Conservation (phyloP, 2,797 vertebrate species). For the Eulemur coronatus region DNA sequence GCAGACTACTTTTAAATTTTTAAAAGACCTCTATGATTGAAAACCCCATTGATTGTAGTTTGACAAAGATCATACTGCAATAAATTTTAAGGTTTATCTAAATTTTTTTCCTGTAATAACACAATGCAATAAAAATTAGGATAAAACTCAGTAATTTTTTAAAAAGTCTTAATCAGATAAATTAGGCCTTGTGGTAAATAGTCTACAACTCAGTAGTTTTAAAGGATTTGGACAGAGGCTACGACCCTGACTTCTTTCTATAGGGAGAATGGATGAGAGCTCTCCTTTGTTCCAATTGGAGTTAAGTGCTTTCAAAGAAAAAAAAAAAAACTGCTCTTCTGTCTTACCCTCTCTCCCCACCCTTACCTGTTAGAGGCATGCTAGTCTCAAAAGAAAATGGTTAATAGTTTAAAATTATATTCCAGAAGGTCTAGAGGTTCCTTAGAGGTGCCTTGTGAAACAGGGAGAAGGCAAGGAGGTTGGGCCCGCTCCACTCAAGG, state of each 20-base stretch:
- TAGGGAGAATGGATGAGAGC: neutral
- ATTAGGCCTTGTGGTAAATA: neutral
- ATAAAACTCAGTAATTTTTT: neutral
- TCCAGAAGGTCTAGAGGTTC: neutral
- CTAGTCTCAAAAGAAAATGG: slow-evolving; percentile 29
- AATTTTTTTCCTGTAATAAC: neutral
- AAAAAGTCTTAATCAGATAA: slow-evolving; percentile 20
- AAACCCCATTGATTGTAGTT: slow-evolving; percentile 21
- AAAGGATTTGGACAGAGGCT: slow-evolving; percentile 25
- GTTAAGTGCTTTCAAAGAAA: neutral
- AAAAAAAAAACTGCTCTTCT: neutral
- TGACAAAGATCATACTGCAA: slow-evolving; percentile 43
- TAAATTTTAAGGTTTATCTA: slow-evolving; percentile 27
- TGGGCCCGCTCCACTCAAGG: neutral
- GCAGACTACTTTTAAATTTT: slow-evolving; percentile 34
- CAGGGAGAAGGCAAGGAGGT: neutral
- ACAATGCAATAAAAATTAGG: slow-evolving; percentile 3
- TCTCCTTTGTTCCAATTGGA: slow-evolving; percentile 17
- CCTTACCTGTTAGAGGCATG: neutral
- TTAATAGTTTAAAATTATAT: neutral
- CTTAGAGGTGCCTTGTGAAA: neutral
- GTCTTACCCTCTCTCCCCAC: neutral
- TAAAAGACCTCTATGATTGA: slow-evolving; percentile 2
- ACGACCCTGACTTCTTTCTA: neutral
- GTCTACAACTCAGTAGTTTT: neutral